These are phyloP conservation scores for Caenorhabditis uteleia DNA, from an alignment of 2,888 invertebrate genomes.

Conservation along the genomic window DNA sequence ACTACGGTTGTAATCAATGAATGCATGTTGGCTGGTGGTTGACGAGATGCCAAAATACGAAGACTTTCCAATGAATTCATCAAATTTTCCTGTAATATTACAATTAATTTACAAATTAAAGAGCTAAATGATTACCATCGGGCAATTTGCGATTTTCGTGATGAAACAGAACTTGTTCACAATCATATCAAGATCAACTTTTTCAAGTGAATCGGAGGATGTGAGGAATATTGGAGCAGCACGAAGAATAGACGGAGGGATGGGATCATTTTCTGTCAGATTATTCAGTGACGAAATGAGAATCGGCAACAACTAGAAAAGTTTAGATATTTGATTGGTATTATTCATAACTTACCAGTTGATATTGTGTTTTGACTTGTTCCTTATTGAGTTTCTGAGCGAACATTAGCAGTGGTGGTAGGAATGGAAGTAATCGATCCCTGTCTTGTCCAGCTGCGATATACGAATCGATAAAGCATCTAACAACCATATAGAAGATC, in stretches of 20 bases:
- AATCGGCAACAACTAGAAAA: constrained; percentile 20
- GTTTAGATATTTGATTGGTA: too few relatives aligned
- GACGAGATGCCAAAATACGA: constrained; percentile 9
- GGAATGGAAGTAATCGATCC: constrained; percentile 5
- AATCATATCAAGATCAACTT: constrained; percentile 5
- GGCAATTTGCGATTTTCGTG: background rate
- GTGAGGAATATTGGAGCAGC: constrained; percentile 17
- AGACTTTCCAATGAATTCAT: constrained; percentile 23
- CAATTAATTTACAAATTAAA: constrained; percentile 4
- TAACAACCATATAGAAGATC: constrained; percentile 20
- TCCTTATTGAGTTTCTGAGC: constrained; percentile 8
- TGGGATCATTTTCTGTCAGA: background rate
- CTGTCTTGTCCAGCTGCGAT: constrained; percentile 3
- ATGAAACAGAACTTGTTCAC: constrained; percentile 5
- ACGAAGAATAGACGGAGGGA: constrained; percentile 5
- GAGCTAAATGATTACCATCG: constrained; percentile 10
- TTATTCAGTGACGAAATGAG: constrained; percentile 1
- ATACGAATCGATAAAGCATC: constrained; percentile 11
- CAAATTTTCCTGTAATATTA: constrained; percentile 15
- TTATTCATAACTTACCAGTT: constrained; percentile 5
- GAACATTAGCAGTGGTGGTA: constrained; percentile 23
- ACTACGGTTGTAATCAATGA: constrained; percentile 19
- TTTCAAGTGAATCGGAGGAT: constrained; percentile 7
- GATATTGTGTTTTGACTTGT: constrained; percentile 20
- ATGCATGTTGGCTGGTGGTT: constrained; percentile 10